Percentiles rank a stretch among this genome's conserved stretches.
Evolutionary conservation across 2,888 invertebrate genomes (phyloP).

Genomic region (Psylliodes chrysocephalus): DNA sequence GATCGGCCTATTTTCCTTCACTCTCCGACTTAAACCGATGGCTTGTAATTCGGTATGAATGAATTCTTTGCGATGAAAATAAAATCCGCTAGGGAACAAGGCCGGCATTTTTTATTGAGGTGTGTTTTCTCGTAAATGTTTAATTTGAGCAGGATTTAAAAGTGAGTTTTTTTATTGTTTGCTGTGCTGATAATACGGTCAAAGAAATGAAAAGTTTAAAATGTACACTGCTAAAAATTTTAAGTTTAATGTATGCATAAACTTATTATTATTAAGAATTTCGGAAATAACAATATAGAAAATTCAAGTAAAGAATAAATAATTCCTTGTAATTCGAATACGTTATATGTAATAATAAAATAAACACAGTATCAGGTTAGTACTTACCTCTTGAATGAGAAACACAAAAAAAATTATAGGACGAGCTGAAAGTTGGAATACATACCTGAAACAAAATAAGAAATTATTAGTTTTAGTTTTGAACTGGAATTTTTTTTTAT

Average conservation of each 20-base stretch:
- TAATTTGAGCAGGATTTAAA: conserved; percentile 4
- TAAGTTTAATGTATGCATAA: no score
- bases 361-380: no score
- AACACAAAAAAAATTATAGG: no score
- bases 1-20: conserved; percentile 4
- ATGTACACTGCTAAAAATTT: not conserved
- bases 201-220: not conserved
- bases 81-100: conserved; percentile 14
- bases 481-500: not conserved
- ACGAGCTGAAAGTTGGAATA: not conserved
- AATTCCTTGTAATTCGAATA: no score
- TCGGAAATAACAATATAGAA: no score
- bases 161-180: conserved; percentile 12
- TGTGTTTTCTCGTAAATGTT: conserved; percentile 7
- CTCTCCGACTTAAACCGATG: conserved; percentile 11
- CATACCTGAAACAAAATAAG: conserved; percentile 13
- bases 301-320: no score
- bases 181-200: not conserved
- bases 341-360: no score
- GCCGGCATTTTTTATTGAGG: conserved; percentile 8
- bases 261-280: no score
- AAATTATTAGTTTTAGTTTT: not conserved
- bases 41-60: conserved; percentile 27
- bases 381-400: no score
- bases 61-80: conserved; percentile 23